Evolutionary conservation across 2,888 invertebrate genomes (phyloP).

Genomic region (Osmoderma eremita): DNA sequence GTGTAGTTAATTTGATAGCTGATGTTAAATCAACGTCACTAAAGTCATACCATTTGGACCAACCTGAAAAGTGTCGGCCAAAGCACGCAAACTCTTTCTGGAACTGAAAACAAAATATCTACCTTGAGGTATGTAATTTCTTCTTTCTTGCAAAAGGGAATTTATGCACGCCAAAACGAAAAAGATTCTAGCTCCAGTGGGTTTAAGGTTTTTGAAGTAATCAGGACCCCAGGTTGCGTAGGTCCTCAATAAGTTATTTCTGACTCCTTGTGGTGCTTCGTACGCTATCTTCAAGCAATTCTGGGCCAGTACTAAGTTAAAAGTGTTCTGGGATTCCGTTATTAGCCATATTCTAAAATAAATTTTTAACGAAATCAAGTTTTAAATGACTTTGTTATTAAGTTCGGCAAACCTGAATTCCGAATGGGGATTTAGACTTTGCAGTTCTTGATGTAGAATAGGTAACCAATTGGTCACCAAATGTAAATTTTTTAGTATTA

Average conservation of each 20-base stretch:
- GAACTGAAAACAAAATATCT: neutral
- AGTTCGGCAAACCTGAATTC: constrained; percentile 65
- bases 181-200: constrained; percentile 65
- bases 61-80: constrained; percentile 69
- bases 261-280: constrained; percentile 88
- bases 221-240: constrained; percentile 74
- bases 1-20: constrained; percentile 71
- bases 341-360: constrained; percentile 79
- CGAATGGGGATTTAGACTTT: constrained; percentile 62
- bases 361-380: constrained; percentile 22
- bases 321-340: constrained; percentile 81
- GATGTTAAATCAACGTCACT: constrained; percentile 82
- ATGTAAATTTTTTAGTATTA: constrained; percentile 85
- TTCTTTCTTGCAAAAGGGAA: constrained; percentile 89
- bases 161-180: constrained; percentile 89
- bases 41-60: constrained; percentile 91
- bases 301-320: constrained; percentile 80
- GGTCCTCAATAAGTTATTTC: constrained; percentile 80
- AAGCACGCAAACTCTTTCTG: neutral
- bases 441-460: constrained; percentile 75
- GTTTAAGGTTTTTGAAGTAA: constrained; percentile 56
- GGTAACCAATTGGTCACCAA: constrained; percentile 78
- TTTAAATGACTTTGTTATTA: neutral
- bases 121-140: constrained; percentile 91
- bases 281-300: constrained; percentile 83